These are phyloP conservation scores for Stegastes partitus DNA, from an alignment of 2,113 vertebrate species.

Conservation along the genomic window DNA sequence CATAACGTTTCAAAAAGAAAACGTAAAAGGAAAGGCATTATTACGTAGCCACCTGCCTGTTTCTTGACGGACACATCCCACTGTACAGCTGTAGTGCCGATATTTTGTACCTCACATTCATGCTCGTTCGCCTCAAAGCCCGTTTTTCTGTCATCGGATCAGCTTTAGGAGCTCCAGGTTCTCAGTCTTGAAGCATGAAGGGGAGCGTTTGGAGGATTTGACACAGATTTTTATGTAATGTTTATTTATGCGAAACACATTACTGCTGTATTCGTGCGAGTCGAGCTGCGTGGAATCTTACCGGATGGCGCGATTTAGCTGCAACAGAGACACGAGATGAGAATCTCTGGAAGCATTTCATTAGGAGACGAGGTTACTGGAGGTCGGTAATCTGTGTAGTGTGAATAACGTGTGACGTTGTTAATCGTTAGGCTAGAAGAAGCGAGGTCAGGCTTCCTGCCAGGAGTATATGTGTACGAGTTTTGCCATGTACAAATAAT, in stretches of 20 bases:
- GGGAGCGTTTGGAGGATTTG: conserved; percentile 44
- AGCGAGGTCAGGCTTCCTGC: too few species aligned
- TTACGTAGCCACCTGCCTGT: conserved; percentile 57
- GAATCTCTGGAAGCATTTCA: conserved; percentile 28
- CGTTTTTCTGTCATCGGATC: background rate
- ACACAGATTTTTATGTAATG: conserved; percentile 81
- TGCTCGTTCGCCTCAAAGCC: conserved; percentile 18
- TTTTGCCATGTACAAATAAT: too few species aligned
- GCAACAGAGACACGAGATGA: conserved; percentile 42
- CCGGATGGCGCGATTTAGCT: conserved; percentile 14
- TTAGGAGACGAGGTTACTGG: too few species aligned
- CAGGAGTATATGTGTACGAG: too few species aligned
- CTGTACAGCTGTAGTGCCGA: conserved; percentile 45
- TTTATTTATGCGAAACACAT: conserved; percentile 84
- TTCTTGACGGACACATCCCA: conserved; percentile 38
- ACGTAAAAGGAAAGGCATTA: too few species aligned
- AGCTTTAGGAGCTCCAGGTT: conserved; percentile 12
- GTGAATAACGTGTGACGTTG: too few species aligned
- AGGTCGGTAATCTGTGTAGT: too few species aligned
- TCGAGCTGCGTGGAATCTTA: conserved; percentile 42
- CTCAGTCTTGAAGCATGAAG: conserved; percentile 45
- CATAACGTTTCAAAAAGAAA: too few species aligned
- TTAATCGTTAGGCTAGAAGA: too few species aligned
- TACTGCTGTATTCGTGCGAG: conserved; percentile 60
- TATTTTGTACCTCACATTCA: conserved; percentile 51